Evolutionary conservation across 2,888 invertebrate species (phyloP).

Genomic region (Xylota sylvarum): DNA sequence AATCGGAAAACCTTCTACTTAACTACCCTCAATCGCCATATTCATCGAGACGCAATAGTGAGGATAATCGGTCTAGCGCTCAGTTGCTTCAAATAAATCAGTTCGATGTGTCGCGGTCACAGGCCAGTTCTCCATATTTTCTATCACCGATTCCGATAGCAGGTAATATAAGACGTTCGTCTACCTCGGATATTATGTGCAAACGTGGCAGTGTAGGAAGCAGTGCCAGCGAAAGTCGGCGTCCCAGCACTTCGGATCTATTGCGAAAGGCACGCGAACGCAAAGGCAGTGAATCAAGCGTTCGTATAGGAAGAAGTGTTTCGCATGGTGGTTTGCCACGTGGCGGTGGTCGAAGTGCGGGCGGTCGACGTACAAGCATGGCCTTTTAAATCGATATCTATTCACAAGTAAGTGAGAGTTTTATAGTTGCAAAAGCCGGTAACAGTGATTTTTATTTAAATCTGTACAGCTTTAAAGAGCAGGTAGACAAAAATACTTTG

Average conservation of each 20-base stretch:
- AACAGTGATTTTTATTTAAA: slow-evolving; percentile 10
- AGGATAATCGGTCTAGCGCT: slow-evolving; percentile 80
- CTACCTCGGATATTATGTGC: slow-evolving; percentile 84
- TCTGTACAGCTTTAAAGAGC: background rate
- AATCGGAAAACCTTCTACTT: slow-evolving; percentile 81
- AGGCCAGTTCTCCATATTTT: slow-evolving; percentile 82
- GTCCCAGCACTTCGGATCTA: slow-evolving; percentile 84
- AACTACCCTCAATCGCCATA: slow-evolving; percentile 83
- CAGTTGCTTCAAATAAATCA: slow-evolving; percentile 81
- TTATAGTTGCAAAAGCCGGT: background rate
- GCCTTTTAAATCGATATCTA: slow-evolving; percentile 80
- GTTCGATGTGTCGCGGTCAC: slow-evolving; percentile 80
- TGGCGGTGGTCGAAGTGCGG: slow-evolving; percentile 80
- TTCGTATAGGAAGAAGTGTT: slow-evolving; percentile 83
- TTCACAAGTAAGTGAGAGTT: background rate
- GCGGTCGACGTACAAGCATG: slow-evolving; percentile 84
- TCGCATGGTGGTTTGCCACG: slow-evolving; percentile 83
- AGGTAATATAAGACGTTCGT: slow-evolving; percentile 83
- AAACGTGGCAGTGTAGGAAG: slow-evolving; percentile 79
- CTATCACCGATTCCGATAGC: slow-evolving; percentile 82
- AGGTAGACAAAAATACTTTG: too few species aligned
- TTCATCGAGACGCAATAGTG: slow-evolving; percentile 81
- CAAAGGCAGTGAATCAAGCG: slow-evolving; percentile 82
- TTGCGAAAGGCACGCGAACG: slow-evolving; percentile 83
- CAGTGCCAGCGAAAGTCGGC: slow-evolving; percentile 81